Percentiles rank a stretch among this genome's conserved stretches.
These are phyloP conservation scores for Stenodema calcarata DNA, from an alignment of 2,888 invertebrate species.

Conservation along the genomic window DNA sequence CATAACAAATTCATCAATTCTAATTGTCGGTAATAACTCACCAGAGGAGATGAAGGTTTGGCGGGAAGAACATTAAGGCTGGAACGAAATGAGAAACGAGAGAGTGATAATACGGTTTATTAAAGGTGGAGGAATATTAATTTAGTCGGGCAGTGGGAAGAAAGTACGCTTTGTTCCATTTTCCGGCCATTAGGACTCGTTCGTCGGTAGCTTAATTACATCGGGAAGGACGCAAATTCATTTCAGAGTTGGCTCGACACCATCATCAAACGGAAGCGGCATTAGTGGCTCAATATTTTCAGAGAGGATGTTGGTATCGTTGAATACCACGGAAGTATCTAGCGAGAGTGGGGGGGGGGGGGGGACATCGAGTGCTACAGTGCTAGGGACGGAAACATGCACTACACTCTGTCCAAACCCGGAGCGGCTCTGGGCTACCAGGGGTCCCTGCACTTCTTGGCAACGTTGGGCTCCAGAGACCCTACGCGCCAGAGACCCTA, in stretches of 20 bases:
- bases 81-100: background rate
- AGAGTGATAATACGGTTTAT: background rate
- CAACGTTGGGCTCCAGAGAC: too few relatives aligned
- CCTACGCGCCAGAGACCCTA: too few relatives aligned
- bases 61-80: background rate
- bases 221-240: background rate
- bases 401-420: too few relatives aligned
- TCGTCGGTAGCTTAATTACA: background rate
- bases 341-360: too few relatives aligned
- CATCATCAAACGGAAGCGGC: background rate
- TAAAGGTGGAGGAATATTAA: background rate
- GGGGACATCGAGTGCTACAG: too few relatives aligned
- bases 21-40: background rate
- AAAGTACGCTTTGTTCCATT: background rate
- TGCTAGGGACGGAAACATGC: too few relatives aligned
- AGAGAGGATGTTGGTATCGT: too few relatives aligned
- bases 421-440: too few relatives aligned
- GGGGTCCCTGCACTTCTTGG: too few relatives aligned
- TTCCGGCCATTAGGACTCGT: conserved; percentile 7
- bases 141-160: background rate
- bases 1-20: background rate
- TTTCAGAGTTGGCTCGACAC: background rate
- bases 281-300: background rate
- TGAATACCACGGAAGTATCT: too few relatives aligned
- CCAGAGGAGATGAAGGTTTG: background rate